Conservation (phyloP, 2,113 vertebrate genomes). For the Gallinago paraguaiae region DNA sequence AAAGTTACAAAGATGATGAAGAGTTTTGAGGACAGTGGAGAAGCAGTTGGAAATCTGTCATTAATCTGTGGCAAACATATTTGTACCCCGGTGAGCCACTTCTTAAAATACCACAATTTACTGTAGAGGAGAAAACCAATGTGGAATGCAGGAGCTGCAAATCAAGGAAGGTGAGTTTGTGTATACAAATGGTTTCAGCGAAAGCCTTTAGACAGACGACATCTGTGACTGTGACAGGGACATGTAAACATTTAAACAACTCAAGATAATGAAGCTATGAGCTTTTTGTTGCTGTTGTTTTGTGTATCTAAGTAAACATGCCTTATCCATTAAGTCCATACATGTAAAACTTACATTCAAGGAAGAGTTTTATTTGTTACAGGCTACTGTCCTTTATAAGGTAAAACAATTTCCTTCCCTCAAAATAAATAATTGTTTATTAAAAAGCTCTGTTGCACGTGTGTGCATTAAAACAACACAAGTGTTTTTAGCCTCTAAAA, state of each 20-base stretch:
- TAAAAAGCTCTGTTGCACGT: neutral
- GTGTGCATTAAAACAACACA: neutral
- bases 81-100: neutral
- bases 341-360: neutral
- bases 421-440: neutral
- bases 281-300: neutral
- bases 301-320: neutral
- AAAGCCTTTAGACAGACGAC: neutral
- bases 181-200: neutral
- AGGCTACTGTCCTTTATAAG: neutral
- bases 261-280: neutral
- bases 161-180: neutral
- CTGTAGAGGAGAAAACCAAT: neutral
- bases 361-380: neutral
- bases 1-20: neutral
- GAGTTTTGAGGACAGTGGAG: neutral
- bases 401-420: neutral
- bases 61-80: neutral
- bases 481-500: neutral
- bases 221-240: neutral
- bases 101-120: neutral
- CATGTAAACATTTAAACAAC: neutral
- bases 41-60: neutral
- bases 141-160: neutral
- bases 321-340: neutral